A percentile compares a stretch with the other conserved stretches of the same genome.
These are phyloP conservation scores for Alcedo atthis DNA, from an alignment of 2,797 vertebrate species.

Conservation along the genomic window DNA sequence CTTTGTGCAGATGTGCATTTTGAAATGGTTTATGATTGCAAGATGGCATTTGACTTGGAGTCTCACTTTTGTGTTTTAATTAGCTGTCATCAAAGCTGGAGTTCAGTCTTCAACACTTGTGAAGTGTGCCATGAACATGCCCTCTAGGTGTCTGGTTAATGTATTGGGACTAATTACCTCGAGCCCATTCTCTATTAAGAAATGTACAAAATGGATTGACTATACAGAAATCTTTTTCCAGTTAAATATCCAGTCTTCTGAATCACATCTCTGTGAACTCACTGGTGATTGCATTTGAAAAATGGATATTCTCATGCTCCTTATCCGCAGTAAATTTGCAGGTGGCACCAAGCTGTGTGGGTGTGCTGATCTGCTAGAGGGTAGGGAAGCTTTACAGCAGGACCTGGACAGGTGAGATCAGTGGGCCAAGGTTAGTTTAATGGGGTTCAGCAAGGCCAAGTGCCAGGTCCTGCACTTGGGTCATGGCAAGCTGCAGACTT, in stretches of 20 bases:
- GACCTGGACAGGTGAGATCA: too few relatives aligned
- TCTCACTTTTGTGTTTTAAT: conserved; percentile 16
- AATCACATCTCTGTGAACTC: background rate
- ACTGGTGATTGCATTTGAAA: background rate
- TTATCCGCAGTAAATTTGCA: background rate
- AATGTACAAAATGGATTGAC: background rate
- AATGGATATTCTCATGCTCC: background rate
- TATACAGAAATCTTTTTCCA: background rate
- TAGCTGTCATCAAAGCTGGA: background rate
- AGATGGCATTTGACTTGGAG: background rate
- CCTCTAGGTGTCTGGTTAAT: background rate
- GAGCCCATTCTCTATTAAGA: background rate
- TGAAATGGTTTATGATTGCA: background rate
- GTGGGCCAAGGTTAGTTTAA: too few relatives aligned
- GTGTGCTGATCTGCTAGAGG: too few relatives aligned
- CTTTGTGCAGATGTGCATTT: background rate
- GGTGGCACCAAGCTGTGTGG: too few relatives aligned
- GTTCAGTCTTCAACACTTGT: background rate
- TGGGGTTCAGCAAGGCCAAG: too few relatives aligned
- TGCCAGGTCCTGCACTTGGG: too few relatives aligned
- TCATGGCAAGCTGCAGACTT: too few relatives aligned
- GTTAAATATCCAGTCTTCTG: background rate
- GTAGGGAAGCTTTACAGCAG: too few relatives aligned
- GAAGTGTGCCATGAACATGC: background rate
- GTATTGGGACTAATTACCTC: background rate